Evolutionary conservation across 2,113 vertebrate species (phyloP), one percentile per base, ranked within the genome.

Genomic region (Brachyhypopomus gauderio): DNA sequence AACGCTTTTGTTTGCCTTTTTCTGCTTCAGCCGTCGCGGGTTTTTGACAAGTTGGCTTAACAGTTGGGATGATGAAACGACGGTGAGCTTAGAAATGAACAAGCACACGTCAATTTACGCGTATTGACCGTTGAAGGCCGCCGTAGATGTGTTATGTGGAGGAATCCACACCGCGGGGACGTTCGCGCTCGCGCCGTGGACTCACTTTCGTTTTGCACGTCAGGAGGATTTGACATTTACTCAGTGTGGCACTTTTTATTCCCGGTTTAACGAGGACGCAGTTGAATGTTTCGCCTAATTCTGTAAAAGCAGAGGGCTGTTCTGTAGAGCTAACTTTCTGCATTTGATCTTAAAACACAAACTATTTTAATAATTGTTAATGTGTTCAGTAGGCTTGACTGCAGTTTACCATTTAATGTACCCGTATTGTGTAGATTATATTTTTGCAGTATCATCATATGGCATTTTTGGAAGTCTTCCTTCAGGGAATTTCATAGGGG

Each of bases 1-100:
- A 59, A 41, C 75, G 87, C 88, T 83, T 91, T 88, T 77, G 86
- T 86, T 90, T 86, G 86, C 89, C 70, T 52, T 22, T 85, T 72
- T n/a, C n/a, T 77, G 20, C 55, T 69, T 14, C n/a, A 71, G 71
- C 79, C 83, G 73, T 71, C 72, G 71, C 55, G 70, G 36, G 45
- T 20, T 77, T 55, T 36, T 72, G 38, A 62, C 71, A 9, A 6
- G 9, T 34, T 56, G 55, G 20, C n/a, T 22, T 14, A 9, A 5
- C 19, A 5, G 3, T 55, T 1, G 9, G 19, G 34, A 1, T 36
- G 27, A 25, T 19, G 16, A 20, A 59, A 69, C 22, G 48, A 12
- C 12, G 72, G 66, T 62, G 72, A 79, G 72, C 4, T 23, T 22
- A 17, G 72, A 71, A 3, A 60, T 34, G 4, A 22, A 5, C 9